Base-by-base conservation (phyloP, 2,797 vertebrate species). In the Neopelma chrysocephalum region DNA sequence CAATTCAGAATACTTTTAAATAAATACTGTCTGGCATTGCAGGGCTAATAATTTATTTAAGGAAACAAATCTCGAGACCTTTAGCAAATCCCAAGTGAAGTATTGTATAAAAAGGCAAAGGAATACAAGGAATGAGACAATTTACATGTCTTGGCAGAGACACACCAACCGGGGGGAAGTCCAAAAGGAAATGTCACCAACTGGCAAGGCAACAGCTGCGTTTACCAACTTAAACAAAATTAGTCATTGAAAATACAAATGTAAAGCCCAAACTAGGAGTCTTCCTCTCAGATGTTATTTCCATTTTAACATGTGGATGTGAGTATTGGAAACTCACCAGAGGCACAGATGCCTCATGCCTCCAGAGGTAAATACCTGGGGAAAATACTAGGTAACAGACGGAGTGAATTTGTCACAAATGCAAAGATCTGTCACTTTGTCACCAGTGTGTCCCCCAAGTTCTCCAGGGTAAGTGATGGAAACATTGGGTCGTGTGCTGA, bases 171-270 rank as follows among this genome's bases (percentile, higher is more conserved):
- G 81, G 94, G 87, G 87, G 89, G 92, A 94, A 93, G 96, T 97
- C 96, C 96, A 97, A 96, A 97, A 97, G 94, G 94, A 97, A 97
- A 96, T 96, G 96, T 97, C 96, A 97, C 96, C 95, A 96, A 97
- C 96, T 97, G 96, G 96, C 94, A 95, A 96, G 79, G 96, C 96
- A 96, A 54, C 96, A 96, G 94, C 96, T 97, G 96, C 96, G 91
- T 97, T 97, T 97, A 97, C 96, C 91, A 96, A 97, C 92, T 97
- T 86, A 93, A 97, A 96, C 96, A 96, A 88, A 95, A 95, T 96
- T 95, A 96, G 96, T 97, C 94, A 96, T 93, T 96, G 95, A 96
- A 97, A 97, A 96, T 95, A 96, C 80, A 96, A 95, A 93, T 96
- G 91, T 95, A 65, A 89, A 96, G 94, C 92, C 92, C 89, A 94